Evolutionary conservation across 1,140 invertebrate species (phyloP), one percentile per base, ranked within the genome.

Genomic region (Drosophila lowei): DNA sequence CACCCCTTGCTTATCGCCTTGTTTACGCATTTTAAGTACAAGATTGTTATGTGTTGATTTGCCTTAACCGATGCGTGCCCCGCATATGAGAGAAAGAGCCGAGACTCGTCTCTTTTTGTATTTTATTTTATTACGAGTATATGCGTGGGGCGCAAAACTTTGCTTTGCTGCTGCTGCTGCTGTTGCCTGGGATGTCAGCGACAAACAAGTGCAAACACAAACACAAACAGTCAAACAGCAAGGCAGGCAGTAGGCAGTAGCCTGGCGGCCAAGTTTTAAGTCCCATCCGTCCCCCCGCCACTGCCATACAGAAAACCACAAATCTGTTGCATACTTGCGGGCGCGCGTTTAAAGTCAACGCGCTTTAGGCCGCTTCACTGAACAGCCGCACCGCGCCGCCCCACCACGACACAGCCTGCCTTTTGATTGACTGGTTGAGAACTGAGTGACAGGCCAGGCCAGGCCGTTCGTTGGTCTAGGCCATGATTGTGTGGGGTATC

Each of bases 1-100:
- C 41, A 13, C 47, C 65, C 56, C 66, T 72, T 85, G 81, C 81
- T 88, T 88, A 88, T 88, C 83, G 79, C 72, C 80, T 83, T 88
- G 84, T 88, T 88, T 88, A 88, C 83, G 83, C 84, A 88, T 88
- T 88, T 88, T 88, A 86, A 88, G 83, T 88, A 88, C 83, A 88
- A 88, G 83, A 88, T 88, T 88, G 83, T 88, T 88, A 88, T 88
- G 83, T 88, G 83, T 88, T 88, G 83, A 88, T 88, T 88, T 88
- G 74, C 75, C 76, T 81, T 65, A 85, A 85, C 81, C 85, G 81
- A 88, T 85, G 81, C 81, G 81, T 85, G 81, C 81, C 81, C 81
- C 81, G 81, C 81, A 85, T 85, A 72, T 84, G 79, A 81, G 79
- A 81, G 81, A 85, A 86, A 76, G 47, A 73, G 55, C 48, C 68